Evolutionary conservation across 2,797 vertebrate genomes (phyloP).

Genomic region (Lemur catta): DNA sequence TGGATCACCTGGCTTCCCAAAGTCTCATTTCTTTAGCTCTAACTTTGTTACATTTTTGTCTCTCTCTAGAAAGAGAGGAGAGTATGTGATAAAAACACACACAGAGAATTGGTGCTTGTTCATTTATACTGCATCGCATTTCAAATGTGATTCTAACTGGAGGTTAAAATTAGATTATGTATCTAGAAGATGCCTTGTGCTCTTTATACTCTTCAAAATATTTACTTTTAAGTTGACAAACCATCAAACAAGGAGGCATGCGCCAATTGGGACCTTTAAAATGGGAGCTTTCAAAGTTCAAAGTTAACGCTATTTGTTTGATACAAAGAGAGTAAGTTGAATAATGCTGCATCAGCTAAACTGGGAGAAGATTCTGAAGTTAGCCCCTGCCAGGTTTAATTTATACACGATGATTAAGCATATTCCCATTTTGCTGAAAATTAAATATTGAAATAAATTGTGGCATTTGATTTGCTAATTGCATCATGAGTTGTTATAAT

Average conservation of each 20-base stretch:
- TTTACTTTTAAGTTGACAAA: slow-evolving; percentile 35
- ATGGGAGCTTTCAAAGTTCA: slow-evolving; percentile 54
- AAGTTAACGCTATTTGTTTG: slow-evolving; percentile 38
- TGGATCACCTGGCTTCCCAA: neutral
- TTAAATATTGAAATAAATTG: slow-evolving; percentile 50
- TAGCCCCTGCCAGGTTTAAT: neutral
- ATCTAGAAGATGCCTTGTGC: neutral
- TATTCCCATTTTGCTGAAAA: neutral
- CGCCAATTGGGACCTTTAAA: slow-evolving; percentile 44
- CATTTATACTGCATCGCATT: slow-evolving; percentile 3
- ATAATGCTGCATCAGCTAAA: slow-evolving; percentile 20
- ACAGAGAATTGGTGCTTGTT: neutral
- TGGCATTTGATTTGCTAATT: slow-evolving; percentile 14
- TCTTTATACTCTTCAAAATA: slow-evolving; percentile 21
- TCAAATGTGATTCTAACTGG: slow-evolving; percentile 43
- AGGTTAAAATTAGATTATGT: slow-evolving; percentile 47
- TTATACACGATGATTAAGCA: slow-evolving; percentile 20
- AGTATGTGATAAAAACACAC: neutral
- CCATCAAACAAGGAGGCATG: neutral
- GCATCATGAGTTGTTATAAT: neutral
- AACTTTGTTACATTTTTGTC: neutral
- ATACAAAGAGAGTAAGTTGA: neutral
- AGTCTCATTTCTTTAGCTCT: neutral
- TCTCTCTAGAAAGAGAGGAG: neutral
- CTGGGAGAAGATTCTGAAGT: neutral